Evolutionary conservation across 2,888 invertebrate species (phyloP).

Genomic region (Rotaria magnacalcarata): DNA sequence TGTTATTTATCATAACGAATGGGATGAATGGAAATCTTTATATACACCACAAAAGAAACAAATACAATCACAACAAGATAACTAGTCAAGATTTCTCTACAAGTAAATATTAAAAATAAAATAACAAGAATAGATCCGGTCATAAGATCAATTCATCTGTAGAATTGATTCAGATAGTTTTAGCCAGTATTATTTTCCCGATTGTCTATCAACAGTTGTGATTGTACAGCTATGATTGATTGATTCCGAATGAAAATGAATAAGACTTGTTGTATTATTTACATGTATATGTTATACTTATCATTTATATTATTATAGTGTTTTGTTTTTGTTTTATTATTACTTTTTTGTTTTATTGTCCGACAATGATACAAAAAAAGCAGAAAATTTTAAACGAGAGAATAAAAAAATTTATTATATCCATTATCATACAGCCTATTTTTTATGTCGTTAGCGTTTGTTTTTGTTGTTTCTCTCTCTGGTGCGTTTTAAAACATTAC

Average conservation of each 20-base stretch:
- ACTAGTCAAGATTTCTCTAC: not conserved
- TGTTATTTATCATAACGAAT: constrained; percentile 35
- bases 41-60: not conserved
- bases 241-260: not conserved
- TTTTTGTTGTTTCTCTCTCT: constrained; percentile 31
- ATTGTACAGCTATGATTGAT: not conserved
- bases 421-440: not conserved
- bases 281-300: not conserved
- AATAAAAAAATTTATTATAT: not conserved
- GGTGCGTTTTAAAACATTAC: constrained; percentile 21
- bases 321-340: no score
- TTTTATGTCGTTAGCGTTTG: constrained; percentile 18
- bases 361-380: not conserved
- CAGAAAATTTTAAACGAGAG: not conserved
- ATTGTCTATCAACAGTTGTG: not conserved
- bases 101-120: not conserved
- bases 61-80: not conserved
- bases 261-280: not conserved
- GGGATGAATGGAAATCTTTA: constrained; percentile 11
- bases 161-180: not conserved
- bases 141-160: not conserved
- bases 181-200: not conserved
- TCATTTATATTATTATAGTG: not conserved
- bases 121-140: not conserved
- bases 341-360: not conserved